Conservation (phyloP, 2,797 vertebrate species). For the Naso thynnoides region DNA sequence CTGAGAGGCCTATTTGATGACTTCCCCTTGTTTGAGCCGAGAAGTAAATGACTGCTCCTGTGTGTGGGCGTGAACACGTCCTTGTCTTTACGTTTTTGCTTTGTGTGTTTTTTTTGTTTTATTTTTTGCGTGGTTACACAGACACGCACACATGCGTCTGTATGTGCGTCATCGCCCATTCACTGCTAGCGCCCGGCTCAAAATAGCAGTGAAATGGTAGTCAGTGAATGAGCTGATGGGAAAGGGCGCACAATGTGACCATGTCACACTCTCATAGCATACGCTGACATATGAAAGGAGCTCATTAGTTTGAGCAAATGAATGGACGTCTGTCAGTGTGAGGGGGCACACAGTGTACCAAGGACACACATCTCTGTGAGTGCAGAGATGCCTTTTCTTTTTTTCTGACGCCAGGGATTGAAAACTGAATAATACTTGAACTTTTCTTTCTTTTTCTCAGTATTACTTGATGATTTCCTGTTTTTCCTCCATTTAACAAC, state of each 20-base stretch:
- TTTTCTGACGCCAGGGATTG: neutral
- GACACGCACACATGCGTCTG: constrained; percentile 36
- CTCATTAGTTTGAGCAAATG: constrained; percentile 76
- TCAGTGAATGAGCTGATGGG: constrained; percentile 67
- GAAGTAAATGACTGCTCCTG: constrained; percentile 10
- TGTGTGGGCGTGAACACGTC: constrained; percentile 38
- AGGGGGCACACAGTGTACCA: constrained; percentile 33
- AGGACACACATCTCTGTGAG: constrained; percentile 25
- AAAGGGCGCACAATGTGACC: constrained; percentile 65
- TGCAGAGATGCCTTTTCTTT: neutral
- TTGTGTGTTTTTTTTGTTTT: no score
- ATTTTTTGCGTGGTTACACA: constrained; percentile 9
- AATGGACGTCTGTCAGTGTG: constrained; percentile 71
- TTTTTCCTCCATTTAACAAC: neutral
- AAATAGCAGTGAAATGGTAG: constrained; percentile 63
- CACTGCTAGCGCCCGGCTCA: constrained; percentile 41
- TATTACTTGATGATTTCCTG: constrained; percentile 1
- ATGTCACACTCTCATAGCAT: constrained; percentile 58
- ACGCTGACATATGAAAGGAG: constrained; percentile 69
- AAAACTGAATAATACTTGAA: neutral
- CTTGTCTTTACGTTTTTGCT: constrained; percentile 13
- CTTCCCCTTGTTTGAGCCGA: neutral
- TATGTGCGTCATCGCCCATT: constrained; percentile 71
- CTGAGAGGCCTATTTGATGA: neutral
- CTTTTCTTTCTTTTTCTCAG: neutral